A percentile compares a stretch with the other conserved stretches of the same genome.
phyloP scores from a whole-genome alignment of 2,888 invertebrate genomes.

The Prosopocoilus inquinatus region DNA sequence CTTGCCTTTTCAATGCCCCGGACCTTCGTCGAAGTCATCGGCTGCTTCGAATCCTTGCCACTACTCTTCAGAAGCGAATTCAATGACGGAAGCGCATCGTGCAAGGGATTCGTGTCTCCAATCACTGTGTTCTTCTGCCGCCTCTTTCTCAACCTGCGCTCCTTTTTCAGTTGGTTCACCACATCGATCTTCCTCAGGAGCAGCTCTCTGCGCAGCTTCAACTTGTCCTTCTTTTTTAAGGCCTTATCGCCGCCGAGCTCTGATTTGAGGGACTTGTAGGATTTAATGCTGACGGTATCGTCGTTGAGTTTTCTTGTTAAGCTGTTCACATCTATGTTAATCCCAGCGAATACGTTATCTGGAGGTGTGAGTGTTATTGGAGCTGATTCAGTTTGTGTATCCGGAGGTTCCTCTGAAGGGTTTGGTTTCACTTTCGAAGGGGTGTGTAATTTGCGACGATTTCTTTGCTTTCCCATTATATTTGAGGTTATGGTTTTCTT shows the following conservation, averaged over 20 bases:
- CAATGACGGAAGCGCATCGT: constrained; percentile 43
- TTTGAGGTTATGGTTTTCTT: not conserved
- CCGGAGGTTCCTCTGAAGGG: not conserved
- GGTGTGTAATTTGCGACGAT: not conserved
- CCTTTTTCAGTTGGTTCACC: constrained; percentile 37
- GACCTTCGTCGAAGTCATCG: constrained; percentile 5
- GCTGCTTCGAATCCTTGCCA: not conserved
- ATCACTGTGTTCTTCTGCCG: constrained; percentile 30
- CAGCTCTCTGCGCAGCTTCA: constrained; percentile 36
- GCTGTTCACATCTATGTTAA: constrained; percentile 30
- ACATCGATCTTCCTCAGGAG: constrained; percentile 41
- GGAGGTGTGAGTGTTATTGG: constrained; percentile 15
- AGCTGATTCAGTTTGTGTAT: not conserved
- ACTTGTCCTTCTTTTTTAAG: constrained; percentile 42
- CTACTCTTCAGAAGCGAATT: constrained; percentile 32
- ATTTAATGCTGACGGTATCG: constrained; percentile 34
- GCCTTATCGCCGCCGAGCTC: constrained; percentile 27
- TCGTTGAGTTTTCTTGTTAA: constrained; percentile 32
- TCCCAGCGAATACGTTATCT: constrained; percentile 33
- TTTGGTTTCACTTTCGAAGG: not conserved
- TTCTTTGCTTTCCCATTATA: constrained; percentile 1
- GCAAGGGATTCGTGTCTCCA: constrained; percentile 40
- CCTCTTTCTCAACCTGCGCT: constrained; percentile 36
- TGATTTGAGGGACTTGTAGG: constrained; percentile 40
- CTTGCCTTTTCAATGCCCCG: constrained; percentile 19